Evolutionary conservation across 1,140 invertebrate genomes (phyloP), one percentile per base, ranked within the genome.

Genomic region (Aphaenogaster ashmeadi): DNA sequence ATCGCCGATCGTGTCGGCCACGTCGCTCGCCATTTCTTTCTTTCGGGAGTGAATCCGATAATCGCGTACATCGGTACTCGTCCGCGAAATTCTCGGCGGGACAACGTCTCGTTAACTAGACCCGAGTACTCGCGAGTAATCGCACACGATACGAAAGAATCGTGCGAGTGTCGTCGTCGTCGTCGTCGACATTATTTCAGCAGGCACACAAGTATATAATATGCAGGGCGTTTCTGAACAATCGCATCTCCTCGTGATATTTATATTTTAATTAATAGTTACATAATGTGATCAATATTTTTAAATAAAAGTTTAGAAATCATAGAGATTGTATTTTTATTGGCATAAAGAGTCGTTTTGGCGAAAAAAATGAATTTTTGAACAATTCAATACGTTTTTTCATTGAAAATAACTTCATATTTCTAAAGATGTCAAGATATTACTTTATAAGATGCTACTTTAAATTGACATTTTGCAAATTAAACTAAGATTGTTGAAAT

Each of bases 1-100:
- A 90, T 91, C 90, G 88, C 64, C 84, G 78, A 88, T 75, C 77
- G 77, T 72, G 44, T 87, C 92, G 92, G 91, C 91, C 90, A 93
- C 93, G 93, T 93, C 91, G 92, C 91, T 93, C 93, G 93, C 93
- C 92, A 86, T 90, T 91, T 92, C 89, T 90, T 88, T 86, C 90
- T 44, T 81, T 88, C 89, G 78, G 88, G 83, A 89, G 88, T 83
- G 80, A 78, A 89, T 71, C 18, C 27, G 80, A 62, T 36, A n/a
- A 60, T 47, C 77, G 80, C 8, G n/a, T 18, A n/a, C 47, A 44
- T 18, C 69, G 54, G 7, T 58, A n/a, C 56, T 78, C 60, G 64
- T 81, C 38, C 56, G 69, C 47, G 80, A 41, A 50, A 74, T 67
- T 75, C 13, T 6, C 50, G 4, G 18, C 47, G 18, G 66, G 36